phyloP scores from a whole-genome alignment of 1,140 invertebrate species.

The Globodera ellingtonae region DNA sequence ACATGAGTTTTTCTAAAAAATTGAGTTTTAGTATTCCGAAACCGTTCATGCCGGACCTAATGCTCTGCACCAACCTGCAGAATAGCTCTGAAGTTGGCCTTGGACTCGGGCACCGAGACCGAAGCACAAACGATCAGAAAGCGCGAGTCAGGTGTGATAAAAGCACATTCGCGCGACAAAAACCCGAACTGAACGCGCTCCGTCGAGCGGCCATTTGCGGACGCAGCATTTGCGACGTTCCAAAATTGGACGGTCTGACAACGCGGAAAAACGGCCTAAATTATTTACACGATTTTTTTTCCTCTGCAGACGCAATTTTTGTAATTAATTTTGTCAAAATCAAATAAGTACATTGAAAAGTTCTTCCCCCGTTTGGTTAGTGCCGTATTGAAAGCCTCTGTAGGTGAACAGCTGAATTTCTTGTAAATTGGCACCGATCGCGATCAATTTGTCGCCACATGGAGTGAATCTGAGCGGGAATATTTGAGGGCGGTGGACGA shows the following conservation, averaged over 20 bases:
- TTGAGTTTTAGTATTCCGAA: background rate
- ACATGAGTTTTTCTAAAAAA: constrained; percentile 13
- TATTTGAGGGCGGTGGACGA: constrained; percentile 39
- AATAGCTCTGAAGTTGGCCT: constrained; percentile 35
- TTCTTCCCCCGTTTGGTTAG: constrained; percentile 5
- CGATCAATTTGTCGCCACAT: constrained; percentile 42
- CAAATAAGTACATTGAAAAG: constrained; percentile 35
- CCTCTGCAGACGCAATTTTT: too few relatives aligned
- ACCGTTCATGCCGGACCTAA: background rate
- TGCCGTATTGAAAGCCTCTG: constrained; percentile 26
- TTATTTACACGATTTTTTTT: too few relatives aligned
- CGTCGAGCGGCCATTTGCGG: constrained; percentile 10
- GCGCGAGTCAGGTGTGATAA: constrained; percentile 47
- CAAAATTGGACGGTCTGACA: constrained; percentile 11
- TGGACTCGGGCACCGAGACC: constrained; percentile 28
- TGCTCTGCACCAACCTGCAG: background rate
- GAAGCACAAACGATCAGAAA: constrained; percentile 46
- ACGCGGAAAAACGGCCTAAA: constrained; percentile 29
- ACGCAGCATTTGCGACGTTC: background rate
- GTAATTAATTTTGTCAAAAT: too few relatives aligned
- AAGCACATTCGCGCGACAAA: constrained; percentile 40
- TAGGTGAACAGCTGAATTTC: constrained; percentile 48
- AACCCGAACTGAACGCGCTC: constrained; percentile 16
- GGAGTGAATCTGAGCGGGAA: constrained; percentile 56
- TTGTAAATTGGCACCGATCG: constrained; percentile 30